Base-by-base conservation (phyloP, 2,113 vertebrate species). In the Aegotheles bennettii region DNA sequence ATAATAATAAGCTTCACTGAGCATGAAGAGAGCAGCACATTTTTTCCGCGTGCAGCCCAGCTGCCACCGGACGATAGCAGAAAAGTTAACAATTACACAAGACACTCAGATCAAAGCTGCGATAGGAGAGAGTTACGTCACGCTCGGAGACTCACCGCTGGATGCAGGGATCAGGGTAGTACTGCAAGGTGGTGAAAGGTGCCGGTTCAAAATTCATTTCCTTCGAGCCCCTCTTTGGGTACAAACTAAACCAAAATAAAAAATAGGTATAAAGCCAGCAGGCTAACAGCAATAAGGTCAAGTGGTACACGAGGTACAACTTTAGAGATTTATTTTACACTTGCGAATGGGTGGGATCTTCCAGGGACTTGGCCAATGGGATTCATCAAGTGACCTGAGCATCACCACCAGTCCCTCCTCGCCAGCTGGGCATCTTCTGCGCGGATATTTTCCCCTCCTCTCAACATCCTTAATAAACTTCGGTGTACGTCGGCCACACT, bases 81-180 rank as follows among this genome's bases (percentile, higher is more conserved):
- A 59, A 85, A 89, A 96, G 97, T 92, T 97, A 94, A 81, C 70
- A 79, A 95, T 93, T 93, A 95, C 96, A 92, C 90, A 54, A 96
- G 91, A 87, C 92, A 77, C 68, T 45, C 12, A 28, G 81, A 89
- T 94, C 91, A 83, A 93, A 91, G 26, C 92, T 81, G 71, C 13
- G 94, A 96, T 74, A 97, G 86, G 50, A 92, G 40, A 60, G 38
- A 38, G 76, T 33, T 92, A 95, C 80, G 86, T 96, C 95, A 96
- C 31, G 4, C 93, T 84, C 65, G 54, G 87, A 84, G 84, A 99
- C 99, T 99, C 98, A 99, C 99, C 99, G 98, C 97, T 98, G 98
- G 97, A 99, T 98, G 97, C 99, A 98, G 95, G 98, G 98, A 92
- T 99, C 99, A 24, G 99, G 98, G 94, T 98, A 98, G 97, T 98